Evolutionary conservation across 2,113 vertebrate species (phyloP).

Genomic region (Gracilinanus agilis): DNA sequence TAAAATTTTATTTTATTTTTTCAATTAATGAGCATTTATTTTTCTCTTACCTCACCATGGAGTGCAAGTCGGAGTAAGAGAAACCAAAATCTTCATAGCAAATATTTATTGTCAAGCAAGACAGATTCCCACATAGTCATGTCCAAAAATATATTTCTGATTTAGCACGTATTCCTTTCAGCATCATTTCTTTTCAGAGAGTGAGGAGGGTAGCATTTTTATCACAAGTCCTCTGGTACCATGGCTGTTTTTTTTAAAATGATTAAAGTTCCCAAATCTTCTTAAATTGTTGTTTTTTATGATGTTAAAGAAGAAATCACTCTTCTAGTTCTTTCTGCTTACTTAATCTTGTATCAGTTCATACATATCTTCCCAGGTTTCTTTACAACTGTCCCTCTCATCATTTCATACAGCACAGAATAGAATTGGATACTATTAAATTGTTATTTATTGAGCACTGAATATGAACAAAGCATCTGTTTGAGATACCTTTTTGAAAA

Average conservation of each 20-base stretch:
- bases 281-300: not conserved
- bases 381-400: not conserved
- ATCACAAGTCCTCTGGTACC: not conserved
- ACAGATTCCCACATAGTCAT: not conserved
- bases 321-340: not conserved
- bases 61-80: not conserved
- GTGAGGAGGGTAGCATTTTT: not conserved
- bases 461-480: not conserved
- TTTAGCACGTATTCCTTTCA: not conserved
- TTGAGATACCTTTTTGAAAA: not conserved
- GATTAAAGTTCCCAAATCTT: not conserved
- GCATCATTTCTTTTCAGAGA: not conserved
- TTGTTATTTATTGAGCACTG: not conserved
- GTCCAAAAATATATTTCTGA: not conserved
- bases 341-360: not conserved
- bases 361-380: not conserved
- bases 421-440: not conserved
- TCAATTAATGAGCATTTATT: not conserved
- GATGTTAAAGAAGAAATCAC: not conserved
- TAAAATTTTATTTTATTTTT: not conserved
- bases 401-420: not conserved
- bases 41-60: not conserved
- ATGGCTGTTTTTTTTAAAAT: not conserved
- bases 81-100: not conserved
- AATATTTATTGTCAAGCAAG: not conserved